Evolutionary conservation across 2,888 invertebrate species (phyloP).

Genomic region (Fissipunctia ypsillon): DNA sequence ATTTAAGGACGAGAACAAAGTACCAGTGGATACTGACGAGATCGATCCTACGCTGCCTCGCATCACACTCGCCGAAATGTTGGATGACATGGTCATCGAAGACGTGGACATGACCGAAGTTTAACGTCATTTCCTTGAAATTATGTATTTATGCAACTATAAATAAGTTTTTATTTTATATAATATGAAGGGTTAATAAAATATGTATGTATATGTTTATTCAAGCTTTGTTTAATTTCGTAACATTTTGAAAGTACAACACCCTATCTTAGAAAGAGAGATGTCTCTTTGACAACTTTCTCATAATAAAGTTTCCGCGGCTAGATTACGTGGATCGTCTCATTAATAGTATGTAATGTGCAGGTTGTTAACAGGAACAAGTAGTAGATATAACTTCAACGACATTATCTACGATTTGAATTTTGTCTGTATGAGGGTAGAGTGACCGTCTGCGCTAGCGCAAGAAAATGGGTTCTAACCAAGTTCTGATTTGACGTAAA

Average conservation of each 20-base stretch:
- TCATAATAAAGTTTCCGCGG: not conserved
- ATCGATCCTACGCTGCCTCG: slow-evolving; percentile 93
- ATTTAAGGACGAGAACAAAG: slow-evolving; percentile 92
- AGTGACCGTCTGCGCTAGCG: not conserved
- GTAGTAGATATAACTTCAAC: not conserved
- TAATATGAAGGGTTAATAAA: slow-evolving; percentile 37
- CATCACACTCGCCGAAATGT: slow-evolving; percentile 97
- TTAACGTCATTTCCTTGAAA: slow-evolving; percentile 52
- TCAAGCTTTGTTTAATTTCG: slow-evolving; percentile 34
- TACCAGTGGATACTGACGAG: slow-evolving; percentile 90
- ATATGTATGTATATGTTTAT: slow-evolving; percentile 30
- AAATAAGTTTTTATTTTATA: slow-evolving; percentile 5
- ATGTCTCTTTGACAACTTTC: not conserved
- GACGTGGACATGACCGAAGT: slow-evolving; percentile 94
- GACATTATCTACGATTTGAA: not conserved
- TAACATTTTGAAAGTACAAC: slow-evolving; percentile 6
- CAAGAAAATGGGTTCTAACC: not conserved
- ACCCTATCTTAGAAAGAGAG: not conserved
- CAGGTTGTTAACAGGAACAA: not conserved
- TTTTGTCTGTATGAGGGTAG: not conserved
- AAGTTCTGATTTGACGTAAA: not conserved
- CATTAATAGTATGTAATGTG: not conserved
- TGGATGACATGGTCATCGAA: slow-evolving; percentile 96
- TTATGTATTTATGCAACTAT: not conserved
- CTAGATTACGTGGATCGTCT: not conserved